A percentile compares a stretch with the other conserved stretches of the same genome.
phyloP scores from a whole-genome alignment of 2,888 invertebrate genomes.

The Sminthurinus aureus region DNA sequence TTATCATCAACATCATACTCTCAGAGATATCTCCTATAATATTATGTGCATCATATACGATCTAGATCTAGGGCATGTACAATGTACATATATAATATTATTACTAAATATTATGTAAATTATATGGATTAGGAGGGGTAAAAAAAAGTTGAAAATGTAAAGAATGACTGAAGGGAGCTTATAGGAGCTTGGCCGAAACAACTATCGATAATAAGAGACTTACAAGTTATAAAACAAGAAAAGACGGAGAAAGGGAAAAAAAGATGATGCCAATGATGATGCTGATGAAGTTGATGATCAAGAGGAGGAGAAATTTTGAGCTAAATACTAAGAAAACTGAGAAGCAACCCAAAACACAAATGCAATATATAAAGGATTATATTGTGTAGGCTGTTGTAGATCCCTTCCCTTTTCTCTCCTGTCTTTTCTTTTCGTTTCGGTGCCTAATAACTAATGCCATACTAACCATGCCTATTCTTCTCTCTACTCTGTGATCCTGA shows the following conservation, averaged over 20 bases:
- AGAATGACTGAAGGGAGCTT: slow-evolving; percentile 33
- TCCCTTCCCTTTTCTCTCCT: slow-evolving; percentile 3
- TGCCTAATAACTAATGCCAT: too few species aligned
- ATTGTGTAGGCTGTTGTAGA: slow-evolving; percentile 7
- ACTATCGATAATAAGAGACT: neutral
- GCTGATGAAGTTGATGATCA: neutral
- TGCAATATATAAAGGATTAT: slow-evolving; percentile 33
- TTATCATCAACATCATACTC: too few species aligned
- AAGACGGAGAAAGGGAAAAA: neutral
- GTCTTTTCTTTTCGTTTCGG: neutral
- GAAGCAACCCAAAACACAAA: slow-evolving; percentile 17
- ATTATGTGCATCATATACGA: too few species aligned
- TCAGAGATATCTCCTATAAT: too few species aligned
- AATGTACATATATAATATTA: too few species aligned
- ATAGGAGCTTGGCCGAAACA: slow-evolving; percentile 10
- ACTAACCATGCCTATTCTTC: too few species aligned
- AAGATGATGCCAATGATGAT: neutral
- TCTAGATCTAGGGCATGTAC: too few species aligned
- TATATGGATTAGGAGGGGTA: slow-evolving; percentile 6
- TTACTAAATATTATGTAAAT: neutral
- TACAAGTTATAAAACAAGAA: neutral
- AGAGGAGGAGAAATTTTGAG: neutral
- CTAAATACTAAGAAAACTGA: slow-evolving; percentile 1
- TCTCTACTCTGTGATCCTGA: too few species aligned
- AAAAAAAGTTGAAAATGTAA: slow-evolving; percentile 7